Percentiles rank a stretch among this genome's conserved stretches.
These are phyloP conservation scores for Rotaria magnacalcarata DNA, from an alignment of 2,888 invertebrate species.

Conservation along the genomic window DNA sequence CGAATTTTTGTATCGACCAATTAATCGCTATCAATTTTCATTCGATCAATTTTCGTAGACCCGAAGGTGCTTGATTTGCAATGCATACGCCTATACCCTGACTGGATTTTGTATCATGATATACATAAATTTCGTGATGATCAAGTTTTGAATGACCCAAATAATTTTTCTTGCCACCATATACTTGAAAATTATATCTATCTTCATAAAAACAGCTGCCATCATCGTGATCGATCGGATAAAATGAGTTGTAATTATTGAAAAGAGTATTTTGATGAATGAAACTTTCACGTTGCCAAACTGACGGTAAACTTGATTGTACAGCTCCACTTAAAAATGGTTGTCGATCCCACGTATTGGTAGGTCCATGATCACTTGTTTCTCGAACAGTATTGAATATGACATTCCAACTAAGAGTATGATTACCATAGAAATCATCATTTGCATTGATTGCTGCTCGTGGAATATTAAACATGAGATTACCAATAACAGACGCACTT, in stretches of 20 bases:
- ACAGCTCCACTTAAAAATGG: conserved; percentile 5
- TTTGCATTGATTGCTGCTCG: conserved; percentile 1
- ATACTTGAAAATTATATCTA: conserved; percentile 3
- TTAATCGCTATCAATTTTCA: too few species aligned
- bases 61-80: neutral
- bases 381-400: conserved; percentile 2
- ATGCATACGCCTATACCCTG: neutral
- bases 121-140: conserved; percentile 21
- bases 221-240: conserved; percentile 1
- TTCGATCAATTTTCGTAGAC: too few species aligned
- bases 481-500: neutral
- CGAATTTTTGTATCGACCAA: too few species aligned
- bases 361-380: conserved; percentile 23
- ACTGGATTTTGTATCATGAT: neutral
- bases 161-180: conserved; percentile 21
- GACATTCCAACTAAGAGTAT: conserved; percentile 16
- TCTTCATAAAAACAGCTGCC: conserved; percentile 28
- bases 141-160: neutral
- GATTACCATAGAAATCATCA: conserved; percentile 26
- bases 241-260: neutral
- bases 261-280: conserved; percentile 9
- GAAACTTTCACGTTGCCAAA: neutral
- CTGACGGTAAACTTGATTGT: neutral
- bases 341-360: conserved; percentile 16
- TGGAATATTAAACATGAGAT: neutral